phyloP scores from a whole-genome alignment of 2,888 invertebrate genomes.

The Campoletis raptor region DNA sequence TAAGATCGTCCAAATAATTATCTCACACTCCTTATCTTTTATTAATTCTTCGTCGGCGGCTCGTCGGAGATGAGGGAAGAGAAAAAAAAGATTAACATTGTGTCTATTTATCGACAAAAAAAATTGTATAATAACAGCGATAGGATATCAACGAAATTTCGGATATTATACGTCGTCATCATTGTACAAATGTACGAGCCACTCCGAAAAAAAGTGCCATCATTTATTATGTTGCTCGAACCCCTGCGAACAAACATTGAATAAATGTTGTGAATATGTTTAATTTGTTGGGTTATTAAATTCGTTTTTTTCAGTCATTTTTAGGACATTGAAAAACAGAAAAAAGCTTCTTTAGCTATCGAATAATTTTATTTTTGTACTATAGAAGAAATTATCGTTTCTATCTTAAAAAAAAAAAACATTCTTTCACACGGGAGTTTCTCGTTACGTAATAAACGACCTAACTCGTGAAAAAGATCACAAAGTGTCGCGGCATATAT shows the following conservation, averaged over 20 bases:
- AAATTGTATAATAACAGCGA: background rate
- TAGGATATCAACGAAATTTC: background rate
- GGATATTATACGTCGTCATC: background rate
- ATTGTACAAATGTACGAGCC: background rate
- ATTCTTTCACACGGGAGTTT: constrained; percentile 9
- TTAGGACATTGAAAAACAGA: background rate
- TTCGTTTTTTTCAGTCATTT: background rate
- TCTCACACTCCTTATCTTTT: background rate
- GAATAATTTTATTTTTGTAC: background rate
- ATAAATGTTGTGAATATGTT: background rate
- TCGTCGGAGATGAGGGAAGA: background rate
- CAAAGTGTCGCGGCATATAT: constrained; percentile 39
- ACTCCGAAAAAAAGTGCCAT: background rate
- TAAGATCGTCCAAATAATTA: constrained; percentile 10
- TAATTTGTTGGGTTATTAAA: background rate
- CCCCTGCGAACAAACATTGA: background rate
- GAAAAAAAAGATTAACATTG: background rate
- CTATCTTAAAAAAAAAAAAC: background rate
- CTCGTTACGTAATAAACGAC: constrained; percentile 52
- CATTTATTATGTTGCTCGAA: background rate
- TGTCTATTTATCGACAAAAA: background rate
- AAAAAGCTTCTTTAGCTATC: background rate
- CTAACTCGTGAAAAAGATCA: constrained; percentile 45
- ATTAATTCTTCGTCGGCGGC: background rate
- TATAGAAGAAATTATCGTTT: background rate